Evolutionary conservation across 1,140 invertebrate species (phyloP).

Genomic region (Heliconius himera): DNA sequence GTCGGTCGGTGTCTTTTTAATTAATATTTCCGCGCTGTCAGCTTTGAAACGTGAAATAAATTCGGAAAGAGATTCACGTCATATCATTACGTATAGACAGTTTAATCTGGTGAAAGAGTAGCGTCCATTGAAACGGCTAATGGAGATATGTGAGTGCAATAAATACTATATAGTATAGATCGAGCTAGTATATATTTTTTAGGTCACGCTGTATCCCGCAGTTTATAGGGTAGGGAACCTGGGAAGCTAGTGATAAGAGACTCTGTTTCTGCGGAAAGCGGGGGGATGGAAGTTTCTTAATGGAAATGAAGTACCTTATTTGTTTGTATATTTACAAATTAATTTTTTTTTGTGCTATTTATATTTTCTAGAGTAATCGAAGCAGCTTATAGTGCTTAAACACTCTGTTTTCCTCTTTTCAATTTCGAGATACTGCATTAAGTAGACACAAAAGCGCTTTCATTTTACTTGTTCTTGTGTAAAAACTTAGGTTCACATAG

Average conservation of each 20-base stretch:
- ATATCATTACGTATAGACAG: constrained; percentile 18
- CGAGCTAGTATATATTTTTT: neutral
- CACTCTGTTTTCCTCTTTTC: no score
- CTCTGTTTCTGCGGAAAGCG: neutral
- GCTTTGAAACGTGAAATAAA: constrained; percentile 17
- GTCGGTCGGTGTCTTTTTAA: neutral
- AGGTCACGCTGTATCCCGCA: neutral
- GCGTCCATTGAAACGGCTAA: neutral
- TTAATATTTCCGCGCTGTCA: neutral
- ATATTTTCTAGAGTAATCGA: no score
- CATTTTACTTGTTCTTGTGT: no score
- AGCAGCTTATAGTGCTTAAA: no score
- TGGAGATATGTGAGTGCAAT: constrained; percentile 5
- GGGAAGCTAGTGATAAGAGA: neutral
- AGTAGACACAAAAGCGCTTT: no score
- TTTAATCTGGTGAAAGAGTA: constrained; percentile 18
- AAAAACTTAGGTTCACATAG: no score
- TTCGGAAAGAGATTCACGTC: constrained; percentile 11
- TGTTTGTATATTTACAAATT: no score
- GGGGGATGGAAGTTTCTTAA: no score
- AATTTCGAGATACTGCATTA: no score
- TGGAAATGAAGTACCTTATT: no score
- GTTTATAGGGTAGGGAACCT: neutral
- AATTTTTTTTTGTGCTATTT: no score
- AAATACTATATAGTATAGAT: neutral